phyloP scores from a whole-genome alignment of 2,888 invertebrate species.

The Xanthorhoe designata region DNA sequence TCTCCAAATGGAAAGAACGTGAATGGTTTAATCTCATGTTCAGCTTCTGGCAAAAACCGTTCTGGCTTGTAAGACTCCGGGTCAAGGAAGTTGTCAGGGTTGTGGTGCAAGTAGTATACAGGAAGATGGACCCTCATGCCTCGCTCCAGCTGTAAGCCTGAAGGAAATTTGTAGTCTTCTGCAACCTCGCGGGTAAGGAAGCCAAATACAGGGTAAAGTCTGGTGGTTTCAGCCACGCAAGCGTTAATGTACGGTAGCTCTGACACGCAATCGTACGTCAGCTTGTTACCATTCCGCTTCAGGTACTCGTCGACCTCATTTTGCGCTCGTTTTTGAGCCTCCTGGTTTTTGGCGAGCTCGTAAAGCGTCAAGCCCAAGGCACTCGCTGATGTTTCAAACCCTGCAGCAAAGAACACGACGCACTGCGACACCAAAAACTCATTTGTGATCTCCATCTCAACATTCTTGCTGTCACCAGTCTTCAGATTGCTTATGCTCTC shows the following conservation, averaged over 20 bases:
- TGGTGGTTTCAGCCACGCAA: conserved; percentile 55
- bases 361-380: conserved; percentile 55
- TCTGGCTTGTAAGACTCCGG: conserved; percentile 61
- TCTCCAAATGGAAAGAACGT: conserved; percentile 64
- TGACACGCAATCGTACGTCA: conserved; percentile 56
- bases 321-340: conserved; percentile 50
- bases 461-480: conserved; percentile 42
- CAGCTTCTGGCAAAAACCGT: conserved; percentile 55
- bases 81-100: conserved; percentile 57
- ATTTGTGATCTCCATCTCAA: conserved; percentile 57
- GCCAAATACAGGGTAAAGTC: conserved; percentile 58
- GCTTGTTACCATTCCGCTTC: conserved; percentile 43
- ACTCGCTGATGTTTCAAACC: conserved; percentile 62
- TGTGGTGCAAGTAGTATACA: conserved; percentile 55
- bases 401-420: conserved; percentile 73
- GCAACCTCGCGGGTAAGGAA: conserved; percentile 54
- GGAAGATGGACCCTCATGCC: conserved; percentile 60
- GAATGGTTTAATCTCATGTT: conserved; percentile 51
- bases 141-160: conserved; percentile 56
- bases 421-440: conserved; percentile 80
- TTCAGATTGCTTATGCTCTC: conserved; percentile 54
- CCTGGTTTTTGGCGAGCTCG: conserved; percentile 57
- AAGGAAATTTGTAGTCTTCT: conserved; percentile 59
- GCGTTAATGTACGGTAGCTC: conserved; percentile 59
- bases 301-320: conserved; percentile 60